phyloP scores from a whole-genome alignment of 1,140 invertebrate genomes.

The Onthophagus taurus region DNA sequence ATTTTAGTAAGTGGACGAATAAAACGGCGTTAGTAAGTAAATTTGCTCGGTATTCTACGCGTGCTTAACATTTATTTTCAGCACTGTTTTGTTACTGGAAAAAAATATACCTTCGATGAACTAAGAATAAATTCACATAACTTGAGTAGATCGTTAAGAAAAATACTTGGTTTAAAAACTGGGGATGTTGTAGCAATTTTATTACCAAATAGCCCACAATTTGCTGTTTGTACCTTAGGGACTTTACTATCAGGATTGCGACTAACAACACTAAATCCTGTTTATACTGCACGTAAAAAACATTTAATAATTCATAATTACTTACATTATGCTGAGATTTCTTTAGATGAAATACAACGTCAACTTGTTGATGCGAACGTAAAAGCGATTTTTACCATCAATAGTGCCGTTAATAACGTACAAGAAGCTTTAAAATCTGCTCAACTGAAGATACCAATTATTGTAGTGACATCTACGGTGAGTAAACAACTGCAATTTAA shows the following conservation, averaged over 20 bases:
- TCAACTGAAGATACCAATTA: conserved; percentile 45
- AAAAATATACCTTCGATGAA: conserved; percentile 60
- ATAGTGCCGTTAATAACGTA: conserved; percentile 40
- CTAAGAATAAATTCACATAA: conserved; percentile 50
- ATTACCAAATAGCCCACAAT: conserved; percentile 13
- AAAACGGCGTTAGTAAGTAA: conserved; percentile 47
- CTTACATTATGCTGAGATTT: too few relatives aligned
- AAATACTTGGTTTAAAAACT: conserved; percentile 50
- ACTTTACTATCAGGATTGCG: conserved; percentile 5
- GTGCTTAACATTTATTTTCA: too few relatives aligned
- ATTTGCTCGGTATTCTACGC: too few relatives aligned
- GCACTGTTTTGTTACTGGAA: conserved; percentile 60
- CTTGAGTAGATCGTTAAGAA: conserved; percentile 58
- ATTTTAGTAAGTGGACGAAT: conserved; percentile 50
- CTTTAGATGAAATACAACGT: conserved; percentile 67
- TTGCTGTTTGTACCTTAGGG: conserved; percentile 10
- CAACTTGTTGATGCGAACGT: conserved; percentile 57
- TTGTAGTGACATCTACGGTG: conserved; percentile 41
- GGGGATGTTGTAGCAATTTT: conserved; percentile 9
- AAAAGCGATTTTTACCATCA: conserved; percentile 57
- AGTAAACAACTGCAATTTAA: too few relatives aligned
- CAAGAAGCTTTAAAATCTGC: conserved; percentile 38
- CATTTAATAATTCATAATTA: too few relatives aligned
- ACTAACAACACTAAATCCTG: conserved; percentile 12
- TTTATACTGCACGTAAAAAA: conserved; percentile 7